Conservation (phyloP, 2,797 vertebrate species). For the Schizopygopsis malacanthus region DNA sequence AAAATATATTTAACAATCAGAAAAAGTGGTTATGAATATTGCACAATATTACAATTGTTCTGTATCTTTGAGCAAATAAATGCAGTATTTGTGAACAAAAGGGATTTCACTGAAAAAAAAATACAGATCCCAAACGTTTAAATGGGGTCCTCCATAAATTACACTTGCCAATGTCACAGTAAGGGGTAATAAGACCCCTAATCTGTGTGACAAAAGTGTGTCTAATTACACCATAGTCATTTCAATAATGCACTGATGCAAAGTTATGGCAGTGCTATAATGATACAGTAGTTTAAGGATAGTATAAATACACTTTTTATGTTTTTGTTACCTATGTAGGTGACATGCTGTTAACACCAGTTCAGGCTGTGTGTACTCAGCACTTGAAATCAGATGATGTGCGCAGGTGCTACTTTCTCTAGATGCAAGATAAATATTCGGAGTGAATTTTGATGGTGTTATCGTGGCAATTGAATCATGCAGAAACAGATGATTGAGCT, state of each 20-base stretch:
- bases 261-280: not conserved
- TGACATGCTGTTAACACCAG: not conserved
- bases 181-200: too few relatives aligned
- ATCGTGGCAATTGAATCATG: slow-evolving; percentile 28
- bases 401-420: slow-evolving; percentile 28
- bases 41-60: not conserved
- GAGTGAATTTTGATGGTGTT: slow-evolving; percentile 30
- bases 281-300: not conserved
- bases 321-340: not conserved
- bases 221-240: not conserved
- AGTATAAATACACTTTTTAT: not conserved
- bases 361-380: not conserved
- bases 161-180: not conserved
- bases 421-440: slow-evolving; percentile 44
- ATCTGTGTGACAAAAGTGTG: too few relatives aligned
- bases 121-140: not conserved
- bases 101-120: not conserved
- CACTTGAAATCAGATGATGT: slow-evolving; percentile 30
- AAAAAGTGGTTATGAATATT: not conserved
- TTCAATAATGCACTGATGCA: not conserved
- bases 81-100: not conserved
- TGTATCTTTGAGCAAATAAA: not conserved
- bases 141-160: not conserved
- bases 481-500: slow-evolving; percentile 40
- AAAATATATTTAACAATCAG: not conserved